Base-by-base conservation (phyloP, 2,888 invertebrate species). In the Portevinia maculata region DNA sequence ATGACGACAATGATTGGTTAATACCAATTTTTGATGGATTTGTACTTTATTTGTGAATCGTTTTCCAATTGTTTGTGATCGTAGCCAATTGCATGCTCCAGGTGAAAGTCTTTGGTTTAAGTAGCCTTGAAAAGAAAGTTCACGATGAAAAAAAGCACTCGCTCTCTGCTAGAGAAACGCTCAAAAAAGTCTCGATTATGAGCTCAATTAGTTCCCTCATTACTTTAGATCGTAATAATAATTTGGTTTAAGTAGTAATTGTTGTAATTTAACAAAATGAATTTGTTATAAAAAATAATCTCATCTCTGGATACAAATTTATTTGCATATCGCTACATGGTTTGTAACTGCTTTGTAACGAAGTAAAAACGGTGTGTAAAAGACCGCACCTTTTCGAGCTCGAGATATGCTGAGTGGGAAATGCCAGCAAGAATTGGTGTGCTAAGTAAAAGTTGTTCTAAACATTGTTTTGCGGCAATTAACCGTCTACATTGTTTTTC, bases 111-210 rank as follows among this genome's bases (percentile, higher is more conserved):
- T 32, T 32, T 34, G 55, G 57, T 59, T 50, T 64, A 75, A 75
- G 75, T 75, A 75, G 79, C 79, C 79, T 81, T 81, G 79, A 81
- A 81, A 79, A 65, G 79, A 81, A 81, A 81, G 79, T 81, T 69
- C 52, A 74, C 62, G 57, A 59, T 50, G 79, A 59, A 79, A 59
- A 75, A 19, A 2, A n/a, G 50, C 8, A 24, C 46, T 5, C 11
- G 9, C 30, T 13, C 30, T 15, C 28, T 41, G 1, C 13, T 32
- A 60, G 57, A 41, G 41, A 59, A 59, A 50, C 21, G 28, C 13
- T 57, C n/a, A n/a, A n/a, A n/a, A n/a, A n/a, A n/a, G n/a, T n/a
- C n/a, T n/a, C 46, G 34, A 1, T 6, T 30, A 28, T 15, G 48
- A 32, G 44, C 41, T 44, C 75, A 75, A 81, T 79, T 79, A 79